Evolutionary conservation across 2,888 invertebrate species (phyloP).

Genomic region (Fragum whitleyi): DNA sequence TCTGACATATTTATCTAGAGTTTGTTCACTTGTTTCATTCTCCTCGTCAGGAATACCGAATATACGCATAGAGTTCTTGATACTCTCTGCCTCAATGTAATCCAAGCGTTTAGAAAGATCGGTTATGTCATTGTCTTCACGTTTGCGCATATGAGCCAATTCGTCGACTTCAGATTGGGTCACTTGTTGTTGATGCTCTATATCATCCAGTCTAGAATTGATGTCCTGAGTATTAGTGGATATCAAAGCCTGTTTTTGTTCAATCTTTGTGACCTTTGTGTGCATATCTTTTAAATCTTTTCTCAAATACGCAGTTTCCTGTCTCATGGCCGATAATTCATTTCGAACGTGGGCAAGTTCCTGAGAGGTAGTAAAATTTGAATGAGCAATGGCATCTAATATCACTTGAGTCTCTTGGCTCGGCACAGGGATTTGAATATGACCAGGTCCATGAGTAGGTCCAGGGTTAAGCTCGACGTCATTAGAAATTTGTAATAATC

Average conservation of each 20-base stretch:
- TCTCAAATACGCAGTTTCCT: neutral
- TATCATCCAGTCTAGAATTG: neutral
- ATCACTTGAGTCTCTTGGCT: neutral
- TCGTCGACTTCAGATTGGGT: neutral
- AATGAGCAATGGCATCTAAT: neutral
- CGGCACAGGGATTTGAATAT: neutral
- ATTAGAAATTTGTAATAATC: neutral
- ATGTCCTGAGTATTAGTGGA: neutral
- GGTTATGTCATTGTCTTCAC: neutral
- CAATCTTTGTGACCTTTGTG: neutral
- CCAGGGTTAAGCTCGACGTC: neutral
- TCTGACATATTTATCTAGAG: neutral
- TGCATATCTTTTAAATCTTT: neutral
- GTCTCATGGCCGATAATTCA: neutral
- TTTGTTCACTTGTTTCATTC: neutral
- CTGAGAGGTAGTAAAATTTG: neutral
- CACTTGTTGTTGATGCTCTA: neutral
- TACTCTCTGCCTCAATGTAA: neutral
- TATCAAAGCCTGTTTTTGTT: neutral
- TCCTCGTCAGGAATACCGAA: neutral
- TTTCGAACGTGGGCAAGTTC: neutral
- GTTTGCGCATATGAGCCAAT: neutral
- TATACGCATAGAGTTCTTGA: neutral
- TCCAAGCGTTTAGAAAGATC: neutral
- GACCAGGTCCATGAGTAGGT: neutral